Percentiles rank a stretch among this genome's conserved stretches.
phyloP scores from a whole-genome alignment of 2,113 vertebrate species.

The Otis tarda region DNA sequence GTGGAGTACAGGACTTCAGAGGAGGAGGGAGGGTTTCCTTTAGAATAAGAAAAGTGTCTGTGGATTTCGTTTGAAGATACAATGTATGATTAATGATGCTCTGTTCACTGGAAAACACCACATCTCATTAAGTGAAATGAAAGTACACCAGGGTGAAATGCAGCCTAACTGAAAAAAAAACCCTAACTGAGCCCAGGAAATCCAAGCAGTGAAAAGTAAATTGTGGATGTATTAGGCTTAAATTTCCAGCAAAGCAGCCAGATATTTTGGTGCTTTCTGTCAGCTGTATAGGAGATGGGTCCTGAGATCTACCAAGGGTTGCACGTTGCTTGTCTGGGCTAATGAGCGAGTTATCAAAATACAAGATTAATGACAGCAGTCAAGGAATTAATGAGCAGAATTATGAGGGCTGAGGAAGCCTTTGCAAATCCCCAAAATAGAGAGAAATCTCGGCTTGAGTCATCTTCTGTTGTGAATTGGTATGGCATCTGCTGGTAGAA shows the following conservation, averaged over 20 bases:
- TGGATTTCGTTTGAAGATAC: constrained; percentile 35
- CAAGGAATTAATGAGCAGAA: constrained; percentile 34
- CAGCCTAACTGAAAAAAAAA: neutral
- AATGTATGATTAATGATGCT: constrained; percentile 47
- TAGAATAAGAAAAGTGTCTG: neutral
- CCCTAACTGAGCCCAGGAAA: neutral
- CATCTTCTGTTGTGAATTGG: constrained; percentile 8
- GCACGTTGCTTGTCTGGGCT: neutral
- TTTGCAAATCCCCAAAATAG: constrained; percentile 23
- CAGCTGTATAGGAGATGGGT: neutral
- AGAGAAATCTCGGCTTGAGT: constrained; percentile 34
- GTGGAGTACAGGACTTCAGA: neutral
- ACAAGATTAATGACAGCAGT: neutral
- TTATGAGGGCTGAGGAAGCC: constrained; percentile 19
- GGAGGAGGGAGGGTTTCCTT: neutral
- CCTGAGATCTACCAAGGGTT: neutral
- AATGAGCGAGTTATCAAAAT: constrained; percentile 51
- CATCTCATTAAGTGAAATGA: constrained; percentile 1
- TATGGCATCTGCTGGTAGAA: constrained; percentile 37
- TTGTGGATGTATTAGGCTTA: neutral
- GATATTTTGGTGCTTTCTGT: neutral
- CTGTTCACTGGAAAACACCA: constrained; percentile 20
- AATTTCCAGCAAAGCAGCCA: neutral
- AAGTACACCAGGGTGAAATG: neutral
- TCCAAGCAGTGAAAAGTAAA: neutral